Evolutionary conservation across 2,888 invertebrate genomes (phyloP).

Genomic region (Melieria picta): DNA sequence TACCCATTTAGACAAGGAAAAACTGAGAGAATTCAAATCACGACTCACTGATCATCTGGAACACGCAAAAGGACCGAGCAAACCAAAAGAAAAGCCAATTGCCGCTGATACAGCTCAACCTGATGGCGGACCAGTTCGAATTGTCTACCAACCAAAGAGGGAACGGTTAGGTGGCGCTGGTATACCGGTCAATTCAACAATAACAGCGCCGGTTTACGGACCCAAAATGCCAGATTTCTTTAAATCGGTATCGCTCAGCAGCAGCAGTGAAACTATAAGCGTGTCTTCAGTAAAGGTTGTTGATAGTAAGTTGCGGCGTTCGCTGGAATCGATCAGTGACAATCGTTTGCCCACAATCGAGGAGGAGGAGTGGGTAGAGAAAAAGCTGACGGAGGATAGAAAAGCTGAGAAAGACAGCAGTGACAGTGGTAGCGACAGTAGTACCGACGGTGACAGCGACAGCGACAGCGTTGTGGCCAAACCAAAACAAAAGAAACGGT

Average conservation of each 20-base stretch:
- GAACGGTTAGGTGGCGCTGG: conserved; percentile 46
- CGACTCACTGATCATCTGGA: neutral
- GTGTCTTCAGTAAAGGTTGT: conserved; percentile 38
- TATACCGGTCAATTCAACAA: conserved; percentile 30
- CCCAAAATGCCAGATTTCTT: conserved; percentile 51
- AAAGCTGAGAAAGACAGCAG: conserved; percentile 36
- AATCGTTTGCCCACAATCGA: conserved; percentile 33
- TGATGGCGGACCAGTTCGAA: conserved; percentile 39
- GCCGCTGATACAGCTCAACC: conserved; percentile 6
- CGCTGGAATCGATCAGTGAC: conserved; percentile 39
- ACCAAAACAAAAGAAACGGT: conserved; percentile 44
- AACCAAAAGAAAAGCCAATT: neutral
- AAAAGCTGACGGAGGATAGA: conserved; percentile 33
- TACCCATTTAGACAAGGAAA: no score
- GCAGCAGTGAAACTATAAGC: neutral
- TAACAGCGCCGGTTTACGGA: conserved; percentile 47
- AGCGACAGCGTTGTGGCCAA: conserved; percentile 43
- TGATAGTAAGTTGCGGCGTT: conserved; percentile 47
- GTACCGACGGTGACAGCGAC: conserved; percentile 21
- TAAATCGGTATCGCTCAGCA: neutral
- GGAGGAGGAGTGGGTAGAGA: conserved; percentile 54
- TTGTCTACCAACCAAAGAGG: conserved; percentile 50
- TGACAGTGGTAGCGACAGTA: conserved; percentile 31
- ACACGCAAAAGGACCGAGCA: conserved; percentile 15
- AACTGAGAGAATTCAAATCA: neutral